Evolutionary conservation across 1,140 invertebrate genomes (phyloP).

Genomic region (Atta cephalotes): DNA sequence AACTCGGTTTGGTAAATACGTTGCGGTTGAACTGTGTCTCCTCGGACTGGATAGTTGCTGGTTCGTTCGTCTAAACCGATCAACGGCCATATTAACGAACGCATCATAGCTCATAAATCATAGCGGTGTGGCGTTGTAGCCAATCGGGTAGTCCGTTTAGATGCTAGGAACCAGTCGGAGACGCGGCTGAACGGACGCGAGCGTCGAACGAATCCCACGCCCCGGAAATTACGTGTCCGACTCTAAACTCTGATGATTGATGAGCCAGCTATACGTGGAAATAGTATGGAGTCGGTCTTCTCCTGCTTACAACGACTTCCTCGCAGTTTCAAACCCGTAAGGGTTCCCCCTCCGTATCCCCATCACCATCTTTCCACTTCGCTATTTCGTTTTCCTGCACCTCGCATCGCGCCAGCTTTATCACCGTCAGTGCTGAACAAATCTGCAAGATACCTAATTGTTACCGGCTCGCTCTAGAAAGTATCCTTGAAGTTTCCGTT

Average conservation of each 20-base stretch:
- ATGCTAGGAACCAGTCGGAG: slow-evolving; percentile 73
- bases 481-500: slow-evolving; percentile 50
- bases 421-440: slow-evolving; percentile 61
- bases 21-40: slow-evolving; percentile 63
- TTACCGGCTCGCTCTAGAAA: slow-evolving; percentile 33
- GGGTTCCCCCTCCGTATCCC: background rate
- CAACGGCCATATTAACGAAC: slow-evolving; percentile 79
- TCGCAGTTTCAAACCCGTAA: slow-evolving; percentile 47
- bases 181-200: slow-evolving; percentile 66
- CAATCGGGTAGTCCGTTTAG: slow-evolving; percentile 76
- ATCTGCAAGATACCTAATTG: slow-evolving; percentile 62
- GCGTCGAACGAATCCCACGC: slow-evolving; percentile 78
- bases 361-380: slow-evolving; percentile 41
- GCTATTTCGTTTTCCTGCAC: slow-evolving; percentile 52
- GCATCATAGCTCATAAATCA: slow-evolving; percentile 82
- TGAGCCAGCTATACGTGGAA: slow-evolving; percentile 78
- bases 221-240: slow-evolving; percentile 85
- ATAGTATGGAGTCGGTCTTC: slow-evolving; percentile 64
- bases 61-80: slow-evolving; percentile 72
- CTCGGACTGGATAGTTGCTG: slow-evolving; percentile 48
- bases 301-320: slow-evolving; percentile 57
- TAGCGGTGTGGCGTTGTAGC: slow-evolving; percentile 75
- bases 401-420: slow-evolving; percentile 42
- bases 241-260: slow-evolving; percentile 85
- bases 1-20: slow-evolving; percentile 60